Base-by-base conservation (phyloP, 1,140 invertebrate genomes). In the Philaenus spumarius region DNA sequence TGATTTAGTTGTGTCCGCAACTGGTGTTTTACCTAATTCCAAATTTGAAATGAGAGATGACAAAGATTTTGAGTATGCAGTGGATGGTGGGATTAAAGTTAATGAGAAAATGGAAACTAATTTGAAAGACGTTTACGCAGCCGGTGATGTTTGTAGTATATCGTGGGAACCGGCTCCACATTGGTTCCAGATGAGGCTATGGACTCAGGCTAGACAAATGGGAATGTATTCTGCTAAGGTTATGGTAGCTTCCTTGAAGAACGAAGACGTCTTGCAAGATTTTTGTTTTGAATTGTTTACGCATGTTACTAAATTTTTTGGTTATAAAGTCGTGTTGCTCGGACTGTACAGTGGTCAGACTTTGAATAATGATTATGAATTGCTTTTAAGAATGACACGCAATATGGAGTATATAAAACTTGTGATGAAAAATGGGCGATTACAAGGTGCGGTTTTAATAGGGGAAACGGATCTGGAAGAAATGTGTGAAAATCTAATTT, bases 141-240 rank as follows among this genome's bases (percentile, higher is more conserved):
- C 95, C 50, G 97, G 97, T 9, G 97, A 99, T 81, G 84, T 93
- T 7, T 97, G 93, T 67, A 80, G 80, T 61, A 84, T 87, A 24
- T 71, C 71, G 23, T 98, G 96, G 95, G 69, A 80, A 15, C 67
- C 75, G 51, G 80, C 91, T 1, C 71, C 78, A 37, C 89, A 96
- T 69, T 98, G 96, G 96, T 89, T 96, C 73, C 95, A 97, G 75
- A 94, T 98, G 87, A 78, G 94, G 47, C 72, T 99, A 1, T 99
- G 97, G 97, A 94, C 93, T 4, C 97, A 99, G 77, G 97, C 96
- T 0, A 75, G 93, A 60, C 94, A 97, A 75, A 98, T 98, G 95
- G 97, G 95, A 11, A 78, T 80, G 40, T 97, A 95, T 78, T 93
- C 89, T 14, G 95, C 91, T 0, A 89, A 92, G 71, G 86, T 86